Conservation (phyloP, 1,140 invertebrate species). For the Achatina immaculata region DNA sequence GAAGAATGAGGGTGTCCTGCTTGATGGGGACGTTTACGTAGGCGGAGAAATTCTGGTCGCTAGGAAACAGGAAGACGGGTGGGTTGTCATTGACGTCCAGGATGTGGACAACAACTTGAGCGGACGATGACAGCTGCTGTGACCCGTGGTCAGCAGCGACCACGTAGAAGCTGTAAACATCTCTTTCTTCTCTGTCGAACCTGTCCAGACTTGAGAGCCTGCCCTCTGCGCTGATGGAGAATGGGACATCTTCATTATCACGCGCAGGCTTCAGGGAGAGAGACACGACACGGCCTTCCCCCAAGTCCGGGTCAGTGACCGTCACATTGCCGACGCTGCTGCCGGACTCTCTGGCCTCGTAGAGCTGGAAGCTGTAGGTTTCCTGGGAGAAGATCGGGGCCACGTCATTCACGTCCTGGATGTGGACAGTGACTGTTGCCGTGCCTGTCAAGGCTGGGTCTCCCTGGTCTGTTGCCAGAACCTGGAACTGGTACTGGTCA, state of each 20-base stretch:
- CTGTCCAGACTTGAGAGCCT: constrained; percentile 7
- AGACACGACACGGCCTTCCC: constrained; percentile 6
- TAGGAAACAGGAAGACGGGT: constrained; percentile 70
- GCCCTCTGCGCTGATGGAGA: constrained; percentile 28
- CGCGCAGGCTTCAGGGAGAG: constrained; percentile 11
- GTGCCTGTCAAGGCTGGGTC: constrained; percentile 40
- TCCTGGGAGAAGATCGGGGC: constrained; percentile 41
- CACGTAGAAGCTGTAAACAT: constrained; percentile 84
- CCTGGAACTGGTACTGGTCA: constrained; percentile 43
- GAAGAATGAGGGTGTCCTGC: constrained; percentile 29
- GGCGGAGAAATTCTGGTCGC: constrained; percentile 28
- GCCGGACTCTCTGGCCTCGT: constrained; percentile 40
- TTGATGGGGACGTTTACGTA: constrained; percentile 31
- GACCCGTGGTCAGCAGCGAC: constrained; percentile 91
- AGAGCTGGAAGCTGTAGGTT: constrained; percentile 44
- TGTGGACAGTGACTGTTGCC: constrained; percentile 46
- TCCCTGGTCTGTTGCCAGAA: constrained; percentile 53
- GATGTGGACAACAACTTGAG: constrained; percentile 83
- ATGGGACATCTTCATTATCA: constrained; percentile 26
- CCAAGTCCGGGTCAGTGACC: constrained; percentile 42
- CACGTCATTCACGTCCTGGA: constrained; percentile 57
- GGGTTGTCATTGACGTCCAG: constrained; percentile 82
- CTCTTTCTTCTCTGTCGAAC: constrained; percentile 86
- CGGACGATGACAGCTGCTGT: constrained; percentile 87
- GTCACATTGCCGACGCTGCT: constrained; percentile 43